Base-by-base conservation (phyloP, 2,797 vertebrate genomes). In the Acipenser oxyrinchus region DNA sequence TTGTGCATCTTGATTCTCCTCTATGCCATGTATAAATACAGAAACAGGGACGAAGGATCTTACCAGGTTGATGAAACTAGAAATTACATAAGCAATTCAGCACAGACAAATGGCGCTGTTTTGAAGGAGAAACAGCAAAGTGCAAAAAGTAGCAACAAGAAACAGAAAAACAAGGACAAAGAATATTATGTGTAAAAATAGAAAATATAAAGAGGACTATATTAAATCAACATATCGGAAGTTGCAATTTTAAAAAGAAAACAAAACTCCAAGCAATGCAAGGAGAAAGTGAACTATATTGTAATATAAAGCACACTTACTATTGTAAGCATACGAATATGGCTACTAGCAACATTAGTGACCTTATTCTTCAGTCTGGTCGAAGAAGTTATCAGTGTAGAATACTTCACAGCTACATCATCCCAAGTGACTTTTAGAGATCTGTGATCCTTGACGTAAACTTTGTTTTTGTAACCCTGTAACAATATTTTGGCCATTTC, bases 401-500 rank as follows among this genome's bases (percentile, higher is more conserved):
- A 94, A 88, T 88, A 92, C 85, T 91, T 89, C 90, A 89, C 84
- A 89, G 89, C 92, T 92, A 91, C 92, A 89, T 89, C 92, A 88
- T 92, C 91, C 89, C 89, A 91, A 96, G 94, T 94, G 93, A 96
- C 94, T 95, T 93, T 91, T 94, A 93, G 91, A 89, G 83, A 92
- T 92, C 89, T 80, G 87, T 95, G 93, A 91, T 91, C 86, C 89
- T 90, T 92, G 90, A 89, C 84, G 86, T 89, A 79, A 74, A 69
- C 71, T 52, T 69, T 71, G 66, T 77, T 76, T 89, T 86, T 85
- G 80, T 87, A 83, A 84, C 82, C 79, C 88, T 94, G 88, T 94
- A 87, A 81, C 81, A 12, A 86, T 81, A 87, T 86, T 86, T 87
- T 86, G 85, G 85, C 89, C 81, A 85, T 93, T 91, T 86, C 80